These are phyloP conservation scores for Pogonomyrmex californicus DNA, from an alignment of 1,140 invertebrate genomes.

Conservation along the genomic window DNA sequence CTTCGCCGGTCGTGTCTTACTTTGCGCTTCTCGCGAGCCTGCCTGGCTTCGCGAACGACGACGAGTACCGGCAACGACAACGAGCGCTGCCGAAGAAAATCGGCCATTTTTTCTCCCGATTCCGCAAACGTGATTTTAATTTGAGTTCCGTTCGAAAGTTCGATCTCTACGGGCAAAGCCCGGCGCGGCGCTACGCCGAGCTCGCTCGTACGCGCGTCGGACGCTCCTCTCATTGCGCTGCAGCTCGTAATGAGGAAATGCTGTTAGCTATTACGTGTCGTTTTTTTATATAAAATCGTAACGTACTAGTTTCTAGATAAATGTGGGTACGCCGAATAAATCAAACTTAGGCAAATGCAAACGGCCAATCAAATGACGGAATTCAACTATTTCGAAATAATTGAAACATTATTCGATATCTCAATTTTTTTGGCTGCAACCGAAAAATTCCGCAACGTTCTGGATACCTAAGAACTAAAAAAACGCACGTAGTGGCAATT, in stretches of 20 bases:
- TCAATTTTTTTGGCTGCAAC: background rate
- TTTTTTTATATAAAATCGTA: background rate
- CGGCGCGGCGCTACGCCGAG: background rate
- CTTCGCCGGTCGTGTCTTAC: constrained; percentile 81
- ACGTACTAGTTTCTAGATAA: background rate
- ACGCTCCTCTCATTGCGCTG: background rate
- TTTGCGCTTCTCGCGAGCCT: constrained; percentile 67
- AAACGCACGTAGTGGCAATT: background rate
- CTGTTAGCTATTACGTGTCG: too few relatives aligned
- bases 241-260: background rate
- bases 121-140: constrained; percentile 70
- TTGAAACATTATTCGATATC: background rate
- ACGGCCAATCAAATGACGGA: background rate
- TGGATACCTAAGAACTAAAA: background rate
- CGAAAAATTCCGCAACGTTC: background rate
- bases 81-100: constrained; percentile 76
- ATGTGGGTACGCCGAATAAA: background rate
- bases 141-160: constrained; percentile 67
- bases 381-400: background rate
- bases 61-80: background rate
- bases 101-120: constrained; percentile 76
- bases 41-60: constrained; percentile 65
- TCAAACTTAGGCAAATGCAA: background rate
- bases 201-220: background rate
- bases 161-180: constrained; percentile 39